A percentile compares a stretch with the other conserved stretches of the same genome.
Evolutionary conservation across 2,888 invertebrate species (phyloP).

Genomic region (Dioctria linearis): DNA sequence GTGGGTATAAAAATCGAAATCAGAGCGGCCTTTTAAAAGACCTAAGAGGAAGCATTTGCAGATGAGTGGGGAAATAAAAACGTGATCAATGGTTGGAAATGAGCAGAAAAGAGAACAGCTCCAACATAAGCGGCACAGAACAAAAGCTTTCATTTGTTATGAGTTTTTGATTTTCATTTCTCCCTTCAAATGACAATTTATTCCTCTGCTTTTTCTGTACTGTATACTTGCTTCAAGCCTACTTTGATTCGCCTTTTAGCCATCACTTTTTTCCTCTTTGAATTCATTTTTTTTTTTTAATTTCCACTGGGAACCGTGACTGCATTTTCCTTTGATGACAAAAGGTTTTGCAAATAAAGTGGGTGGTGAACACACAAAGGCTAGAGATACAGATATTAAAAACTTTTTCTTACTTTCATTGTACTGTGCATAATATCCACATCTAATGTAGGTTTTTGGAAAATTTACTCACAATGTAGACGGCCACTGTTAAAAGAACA

Average conservation of each 20-base stretch:
- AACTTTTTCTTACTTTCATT: neutral
- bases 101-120: conserved; percentile 39
- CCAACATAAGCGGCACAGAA: conserved; percentile 40
- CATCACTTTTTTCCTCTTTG: conserved; percentile 49
- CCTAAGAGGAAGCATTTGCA: conserved; percentile 29
- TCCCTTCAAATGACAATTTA: conserved; percentile 52
- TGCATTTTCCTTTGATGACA: conserved; percentile 23
- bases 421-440: too few species aligned
- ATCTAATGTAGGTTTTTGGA: too few species aligned
- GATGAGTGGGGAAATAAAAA: conserved; percentile 51
- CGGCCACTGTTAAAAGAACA: too few species aligned
- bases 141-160: conserved; percentile 52
- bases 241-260: conserved; percentile 55
- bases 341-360: conserved; percentile 16
- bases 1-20: conserved; percentile 18
- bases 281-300: conserved; percentile 31
- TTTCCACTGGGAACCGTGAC: conserved; percentile 50
- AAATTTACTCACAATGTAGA: too few species aligned
- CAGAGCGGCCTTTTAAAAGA: conserved; percentile 13
- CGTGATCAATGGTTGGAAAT: conserved; percentile 53
- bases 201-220: neutral
- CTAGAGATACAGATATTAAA: conserved; percentile 31
- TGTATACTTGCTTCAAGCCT: conserved; percentile 41
- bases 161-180: conserved; percentile 53
- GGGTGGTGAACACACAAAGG: conserved; percentile 28